Percentiles rank a stretch among this genome's conserved stretches.
Evolutionary conservation across 2,113 vertebrate genomes (phyloP).

Genomic region (Todiramphus saurophagus): DNA sequence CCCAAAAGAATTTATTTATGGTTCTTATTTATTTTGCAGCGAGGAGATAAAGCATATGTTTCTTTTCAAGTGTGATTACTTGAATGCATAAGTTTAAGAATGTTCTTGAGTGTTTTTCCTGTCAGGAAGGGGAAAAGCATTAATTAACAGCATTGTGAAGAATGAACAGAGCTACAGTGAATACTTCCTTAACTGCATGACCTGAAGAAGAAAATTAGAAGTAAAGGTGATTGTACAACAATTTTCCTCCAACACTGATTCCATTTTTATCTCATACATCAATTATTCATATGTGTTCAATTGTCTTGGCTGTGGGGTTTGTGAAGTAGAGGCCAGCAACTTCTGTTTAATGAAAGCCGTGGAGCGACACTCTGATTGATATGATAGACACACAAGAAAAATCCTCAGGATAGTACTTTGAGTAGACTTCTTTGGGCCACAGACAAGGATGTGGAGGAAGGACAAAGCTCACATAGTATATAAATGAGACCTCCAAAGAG

Average conservation of each 20-base stretch:
- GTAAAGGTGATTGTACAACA: not conserved
- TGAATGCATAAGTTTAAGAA: constrained; percentile 1
- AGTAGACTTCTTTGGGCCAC: not conserved
- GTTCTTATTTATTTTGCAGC: constrained; percentile 26
- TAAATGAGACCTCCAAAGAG: not conserved
- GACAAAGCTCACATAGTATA: not conserved
- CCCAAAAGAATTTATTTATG: constrained; percentile 13
- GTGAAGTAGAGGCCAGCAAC: not conserved
- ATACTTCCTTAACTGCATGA: not conserved
- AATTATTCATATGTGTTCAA: not conserved
- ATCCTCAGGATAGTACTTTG: not conserved
- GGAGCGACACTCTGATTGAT: not conserved
- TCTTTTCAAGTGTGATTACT: constrained; percentile 7
- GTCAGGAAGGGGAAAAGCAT: constrained; percentile 1
- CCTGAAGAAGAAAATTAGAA: not conserved
- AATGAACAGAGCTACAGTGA: not conserved
- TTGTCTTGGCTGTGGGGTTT: not conserved
- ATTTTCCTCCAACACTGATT: not conserved
- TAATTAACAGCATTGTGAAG: constrained; percentile 5
- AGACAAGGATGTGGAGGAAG: not conserved
- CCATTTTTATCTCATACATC: not conserved
- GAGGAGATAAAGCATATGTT: constrained; percentile 22
- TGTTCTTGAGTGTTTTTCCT: constrained; percentile 33
- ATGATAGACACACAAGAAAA: not conserved
- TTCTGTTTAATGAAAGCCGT: not conserved